Evolutionary conservation across 1,140 invertebrate genomes (phyloP).

Genomic region (Eupeodes corollae): DNA sequence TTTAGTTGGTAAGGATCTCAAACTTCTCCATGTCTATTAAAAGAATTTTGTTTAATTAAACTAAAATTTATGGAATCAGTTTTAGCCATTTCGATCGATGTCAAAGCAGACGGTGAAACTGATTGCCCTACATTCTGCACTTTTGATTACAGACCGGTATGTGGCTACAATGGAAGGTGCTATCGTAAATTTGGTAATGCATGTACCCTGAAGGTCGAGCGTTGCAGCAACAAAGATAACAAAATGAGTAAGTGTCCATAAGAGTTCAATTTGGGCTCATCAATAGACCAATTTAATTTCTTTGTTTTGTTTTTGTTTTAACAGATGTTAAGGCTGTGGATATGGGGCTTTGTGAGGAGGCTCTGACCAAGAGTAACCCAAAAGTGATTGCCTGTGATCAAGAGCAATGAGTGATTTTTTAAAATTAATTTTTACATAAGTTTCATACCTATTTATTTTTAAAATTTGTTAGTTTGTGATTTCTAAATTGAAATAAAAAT

Average conservation of each 20-base stretch:
- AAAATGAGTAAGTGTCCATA: constrained; percentile 1
- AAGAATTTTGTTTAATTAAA: neutral
- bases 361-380: too few species aligned
- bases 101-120: neutral
- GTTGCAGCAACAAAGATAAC: neutral
- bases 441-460: too few species aligned
- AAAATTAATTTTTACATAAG: too few species aligned
- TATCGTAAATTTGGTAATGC: constrained; percentile 4
- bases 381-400: too few species aligned
- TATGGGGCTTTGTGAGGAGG: constrained; percentile 2
- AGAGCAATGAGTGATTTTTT: too few species aligned
- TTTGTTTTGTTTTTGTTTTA: neutral
- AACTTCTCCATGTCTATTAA: neutral
- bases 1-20: neutral
- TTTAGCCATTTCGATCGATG: neutral
- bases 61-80: neutral
- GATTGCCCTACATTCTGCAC: neutral
- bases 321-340: constrained; percentile 5
- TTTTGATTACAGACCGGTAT: neutral
- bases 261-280: neutral
- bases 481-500: too few species aligned
- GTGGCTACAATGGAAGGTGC: constrained; percentile 6
- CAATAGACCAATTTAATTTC: neutral
- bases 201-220: constrained; percentile 1
- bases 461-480: too few species aligned